A percentile compares a stretch with the other conserved stretches of the same genome.
Evolutionary conservation across 1,140 invertebrate species (phyloP).

Genomic region (Pteromalus puparum): DNA sequence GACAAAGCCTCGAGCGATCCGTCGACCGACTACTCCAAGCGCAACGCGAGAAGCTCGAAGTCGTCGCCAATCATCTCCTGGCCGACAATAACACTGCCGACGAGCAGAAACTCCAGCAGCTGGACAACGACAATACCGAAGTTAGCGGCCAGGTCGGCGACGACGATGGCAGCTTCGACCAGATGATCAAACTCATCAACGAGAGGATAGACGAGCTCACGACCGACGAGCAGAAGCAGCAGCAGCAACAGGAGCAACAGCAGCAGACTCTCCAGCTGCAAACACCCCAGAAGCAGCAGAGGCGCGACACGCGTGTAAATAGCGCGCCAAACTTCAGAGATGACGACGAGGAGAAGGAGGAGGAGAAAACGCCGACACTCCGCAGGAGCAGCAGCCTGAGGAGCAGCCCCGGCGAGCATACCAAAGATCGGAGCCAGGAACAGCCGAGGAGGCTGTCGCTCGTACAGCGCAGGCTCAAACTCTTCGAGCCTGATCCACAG

Average conservation of each 20-base stretch:
- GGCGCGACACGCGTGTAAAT: conserved; percentile 65
- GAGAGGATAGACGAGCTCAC: conserved; percentile 39
- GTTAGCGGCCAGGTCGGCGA: background rate
- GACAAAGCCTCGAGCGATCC: conserved; percentile 54
- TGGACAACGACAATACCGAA: background rate
- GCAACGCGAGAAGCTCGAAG: conserved; percentile 63
- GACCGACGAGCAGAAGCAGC: conserved; percentile 45
- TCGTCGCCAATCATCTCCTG: conserved; percentile 64
- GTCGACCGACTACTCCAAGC: conserved; percentile 59
- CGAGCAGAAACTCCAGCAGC: conserved; percentile 44
- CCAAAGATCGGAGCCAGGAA: conserved; percentile 28
- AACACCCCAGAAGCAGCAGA: conserved; percentile 55
- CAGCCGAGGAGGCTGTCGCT: conserved; percentile 1
- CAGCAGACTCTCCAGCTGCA: conserved; percentile 50
- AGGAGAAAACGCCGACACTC: conserved; percentile 52
- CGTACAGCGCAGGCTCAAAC: background rate
- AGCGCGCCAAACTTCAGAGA: conserved; percentile 56
- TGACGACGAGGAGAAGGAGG: conserved; percentile 53
- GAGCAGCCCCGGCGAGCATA: conserved; percentile 51
- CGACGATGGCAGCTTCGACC: conserved; percentile 21
- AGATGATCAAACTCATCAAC: conserved; percentile 40
- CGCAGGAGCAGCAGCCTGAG: conserved; percentile 52
- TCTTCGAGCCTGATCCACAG: background rate
- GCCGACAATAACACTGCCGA: conserved; percentile 62
- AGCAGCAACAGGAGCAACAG: conserved; percentile 51